Percentiles rank a stretch among this genome's conserved stretches.
These are phyloP conservation scores for Notodonta ziczac DNA, from an alignment of 2,888 invertebrate genomes.

Conservation along the genomic window DNA sequence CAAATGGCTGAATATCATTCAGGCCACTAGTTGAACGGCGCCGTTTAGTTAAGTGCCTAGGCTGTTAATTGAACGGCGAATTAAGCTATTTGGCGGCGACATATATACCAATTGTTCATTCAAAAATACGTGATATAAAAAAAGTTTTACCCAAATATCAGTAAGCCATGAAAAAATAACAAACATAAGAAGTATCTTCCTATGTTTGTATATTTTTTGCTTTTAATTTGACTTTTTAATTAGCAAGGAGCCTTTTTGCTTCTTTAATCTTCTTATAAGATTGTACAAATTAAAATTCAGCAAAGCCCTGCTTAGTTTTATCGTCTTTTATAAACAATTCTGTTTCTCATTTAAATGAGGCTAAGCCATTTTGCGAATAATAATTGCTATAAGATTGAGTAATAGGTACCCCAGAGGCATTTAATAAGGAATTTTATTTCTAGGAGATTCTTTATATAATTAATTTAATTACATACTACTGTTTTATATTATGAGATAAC, in stretches of 20 bases:
- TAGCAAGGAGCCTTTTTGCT: conserved; percentile 61
- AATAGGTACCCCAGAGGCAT: not conserved
- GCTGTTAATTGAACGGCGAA: no score
- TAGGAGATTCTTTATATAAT: no score
- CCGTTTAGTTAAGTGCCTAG: no score
- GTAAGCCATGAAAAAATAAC: not conserved
- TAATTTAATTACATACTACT: no score
- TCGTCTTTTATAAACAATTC: conserved; percentile 55
- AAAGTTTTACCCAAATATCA: conserved; percentile 11
- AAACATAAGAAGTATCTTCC: conserved; percentile 19
- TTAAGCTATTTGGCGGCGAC: no score
- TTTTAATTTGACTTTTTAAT: conserved; percentile 78
- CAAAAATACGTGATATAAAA: no score
- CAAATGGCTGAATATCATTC: no score
- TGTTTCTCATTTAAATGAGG: conserved; percentile 55
- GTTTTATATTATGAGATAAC: no score
- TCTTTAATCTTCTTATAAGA: conserved; percentile 75
- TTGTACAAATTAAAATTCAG: conserved; percentile 73
- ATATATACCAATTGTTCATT: no score
- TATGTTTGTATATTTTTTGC: conserved; percentile 48
- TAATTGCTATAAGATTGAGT: conserved; percentile 33
- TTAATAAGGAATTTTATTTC: not conserved
- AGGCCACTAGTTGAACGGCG: no score
- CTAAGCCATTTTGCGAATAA: conserved; percentile 40
- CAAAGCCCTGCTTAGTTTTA: conserved; percentile 61